Percentiles rank a stretch among this genome's conserved stretches.
Evolutionary conservation across 2,797 vertebrate genomes (phyloP).

Genomic region (Triplophysa yarkandensis): DNA sequence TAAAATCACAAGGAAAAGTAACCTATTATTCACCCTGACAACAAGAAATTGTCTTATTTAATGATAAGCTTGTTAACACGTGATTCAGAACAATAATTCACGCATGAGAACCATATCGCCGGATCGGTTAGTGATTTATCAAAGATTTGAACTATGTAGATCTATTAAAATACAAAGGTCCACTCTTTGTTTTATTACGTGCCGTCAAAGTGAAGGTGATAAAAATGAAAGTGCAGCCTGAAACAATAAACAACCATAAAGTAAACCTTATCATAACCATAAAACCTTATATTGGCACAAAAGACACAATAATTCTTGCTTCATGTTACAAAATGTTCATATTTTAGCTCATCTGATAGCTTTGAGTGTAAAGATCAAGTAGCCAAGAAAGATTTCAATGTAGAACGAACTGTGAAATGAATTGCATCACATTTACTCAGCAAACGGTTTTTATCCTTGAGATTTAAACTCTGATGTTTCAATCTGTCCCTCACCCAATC

Average conservation of each 20-base stretch:
- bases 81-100: too few relatives aligned
- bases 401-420: too few relatives aligned
- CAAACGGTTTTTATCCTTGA: too few relatives aligned
- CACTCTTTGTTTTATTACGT: slow-evolving; percentile 32
- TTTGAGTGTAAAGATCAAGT: not conserved
- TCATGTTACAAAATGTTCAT: not conserved
- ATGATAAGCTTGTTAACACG: too few relatives aligned
- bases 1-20: too few relatives aligned
- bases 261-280: slow-evolving; percentile 7
- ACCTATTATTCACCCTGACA: too few relatives aligned
- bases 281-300: not conserved
- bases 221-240: slow-evolving; percentile 26
- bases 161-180: slow-evolving; percentile 23
- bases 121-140: slow-evolving; percentile 4
- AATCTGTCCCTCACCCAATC: too few relatives aligned
- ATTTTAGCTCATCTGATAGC: not conserved
- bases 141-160: not conserved
- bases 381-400: too few relatives aligned
- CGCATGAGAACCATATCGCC: not conserved
- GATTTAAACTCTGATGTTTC: too few relatives aligned
- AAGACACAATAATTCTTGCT: not conserved
- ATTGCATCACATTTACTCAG: too few relatives aligned
- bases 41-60: too few relatives aligned
- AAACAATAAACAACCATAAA: slow-evolving; percentile 41
- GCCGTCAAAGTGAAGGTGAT: slow-evolving; percentile 39